Base-by-base conservation (phyloP, 2,113 vertebrate genomes). In the Passer montanus region DNA sequence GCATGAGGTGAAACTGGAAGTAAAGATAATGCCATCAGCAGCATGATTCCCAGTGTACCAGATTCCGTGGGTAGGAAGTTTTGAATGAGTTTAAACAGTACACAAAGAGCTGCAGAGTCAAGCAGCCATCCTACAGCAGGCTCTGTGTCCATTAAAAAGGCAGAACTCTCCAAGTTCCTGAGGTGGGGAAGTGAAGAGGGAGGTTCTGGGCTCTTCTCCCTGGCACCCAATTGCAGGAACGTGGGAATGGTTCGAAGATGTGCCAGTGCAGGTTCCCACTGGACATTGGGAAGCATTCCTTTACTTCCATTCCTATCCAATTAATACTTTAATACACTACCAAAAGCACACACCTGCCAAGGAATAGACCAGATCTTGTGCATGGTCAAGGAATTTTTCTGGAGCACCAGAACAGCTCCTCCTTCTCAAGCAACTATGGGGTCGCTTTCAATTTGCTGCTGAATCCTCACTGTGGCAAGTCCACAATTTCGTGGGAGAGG, bases 141-240 rank as follows among this genome's bases (percentile, higher is more conserved):
- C 17, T 49, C 2, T 0, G 2, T n/a, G n/a, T 49, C 41, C 62
- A 21, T 66, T 33, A 75, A n/a, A 85, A 87, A 49, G 43, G 21
- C 19, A 58, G n/a, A n/a, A 62, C 16, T 72, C 43, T 22, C 21
- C 31, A 41, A 15, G 21, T 21, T 56, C 16, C 30, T 41, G 20
- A 60, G 53, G 24, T 50, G 10, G 3, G 10, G 10, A 63, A 28
- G 39, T 10, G 35, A 49, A 87, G 10, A 63, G 16, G 28, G 23
- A 79, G 4, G 3, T 56, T 44, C 27, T 91, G 82, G 52, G 3
- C 33, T 39, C 26, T 59, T 12, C 20, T 66, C 16, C 19, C 27
- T n/a, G 16, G 19, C 2, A 53, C 53, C 28, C 76, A 18, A 6
- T 7, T 6, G 30, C 2, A 41, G 33, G 26, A 70, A 3, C 0